Evolutionary conservation across 2,888 invertebrate genomes (phyloP).

Genomic region (Yponomeuta evonymella): DNA sequence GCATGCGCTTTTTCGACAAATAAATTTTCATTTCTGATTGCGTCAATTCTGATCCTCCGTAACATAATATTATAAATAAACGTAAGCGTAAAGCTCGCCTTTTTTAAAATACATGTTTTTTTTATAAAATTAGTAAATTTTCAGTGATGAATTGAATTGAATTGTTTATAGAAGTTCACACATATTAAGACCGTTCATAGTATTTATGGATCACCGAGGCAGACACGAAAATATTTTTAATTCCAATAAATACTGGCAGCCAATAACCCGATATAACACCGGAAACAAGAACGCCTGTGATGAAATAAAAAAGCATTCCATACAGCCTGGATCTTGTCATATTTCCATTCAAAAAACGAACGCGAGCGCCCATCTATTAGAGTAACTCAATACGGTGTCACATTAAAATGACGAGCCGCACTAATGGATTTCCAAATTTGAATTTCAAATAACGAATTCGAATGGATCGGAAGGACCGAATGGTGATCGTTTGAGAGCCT

Average conservation of each 20-base stretch:
- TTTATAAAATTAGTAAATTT: too few relatives aligned
- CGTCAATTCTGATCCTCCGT: too few relatives aligned
- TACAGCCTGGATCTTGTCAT: slow-evolving; percentile 41
- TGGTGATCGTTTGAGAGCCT: slow-evolving; percentile 17
- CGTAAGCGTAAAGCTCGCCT: too few relatives aligned
- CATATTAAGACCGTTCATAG: too few relatives aligned
- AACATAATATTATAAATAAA: too few relatives aligned
- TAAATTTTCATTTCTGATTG: too few relatives aligned
- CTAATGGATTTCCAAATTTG: slow-evolving; percentile 75
- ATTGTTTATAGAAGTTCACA: too few relatives aligned
- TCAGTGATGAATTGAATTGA: too few relatives aligned
- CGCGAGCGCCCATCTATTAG: slow-evolving; percentile 66
- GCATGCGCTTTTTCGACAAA: neutral
- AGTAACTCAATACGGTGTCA: slow-evolving; percentile 75
- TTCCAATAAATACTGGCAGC: neutral
- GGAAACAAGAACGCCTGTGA: slow-evolving; percentile 17
- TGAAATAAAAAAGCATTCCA: slow-evolving; percentile 15
- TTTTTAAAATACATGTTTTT: too few relatives aligned
- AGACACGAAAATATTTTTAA: too few relatives aligned
- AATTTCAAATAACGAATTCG: slow-evolving; percentile 61
- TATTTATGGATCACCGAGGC: too few relatives aligned
- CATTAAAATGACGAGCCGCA: slow-evolving; percentile 73
- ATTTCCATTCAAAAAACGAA: slow-evolving; percentile 43
- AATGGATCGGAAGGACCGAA: slow-evolving; percentile 55
- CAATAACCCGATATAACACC: slow-evolving; percentile 20